A percentile compares a stretch with the other conserved stretches of the same genome.
Conservation (phyloP, 2,113 vertebrate species). For the Phylloscopus whistleri region DNA sequence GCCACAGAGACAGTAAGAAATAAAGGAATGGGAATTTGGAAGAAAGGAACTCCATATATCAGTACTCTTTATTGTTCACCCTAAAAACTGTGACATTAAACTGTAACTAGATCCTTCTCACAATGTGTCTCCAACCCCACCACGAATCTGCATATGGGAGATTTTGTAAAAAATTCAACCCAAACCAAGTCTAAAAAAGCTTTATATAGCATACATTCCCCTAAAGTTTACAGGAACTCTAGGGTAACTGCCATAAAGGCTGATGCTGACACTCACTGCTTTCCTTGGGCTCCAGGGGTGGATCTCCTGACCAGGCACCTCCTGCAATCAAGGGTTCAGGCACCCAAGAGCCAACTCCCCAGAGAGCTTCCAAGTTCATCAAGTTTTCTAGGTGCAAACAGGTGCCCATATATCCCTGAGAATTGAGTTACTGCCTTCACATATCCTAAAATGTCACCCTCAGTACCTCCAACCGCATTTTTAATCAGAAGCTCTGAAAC, state of each 20-base stretch:
- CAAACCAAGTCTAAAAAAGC: neutral
- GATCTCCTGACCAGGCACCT: neutral
- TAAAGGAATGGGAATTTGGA: neutral
- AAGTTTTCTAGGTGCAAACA: neutral
- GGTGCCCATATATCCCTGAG: neutral
- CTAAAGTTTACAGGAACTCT: neutral
- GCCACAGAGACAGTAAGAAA: neutral
- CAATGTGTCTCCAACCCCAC: neutral
- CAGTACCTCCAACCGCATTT: neutral
- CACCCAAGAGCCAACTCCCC: rapidly evolving
- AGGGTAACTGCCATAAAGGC: neutral
- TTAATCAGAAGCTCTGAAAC: conserved; percentile 19
- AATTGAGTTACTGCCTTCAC: neutral
- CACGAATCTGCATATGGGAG: neutral
- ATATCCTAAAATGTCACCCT: neutral
- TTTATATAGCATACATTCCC: neutral
- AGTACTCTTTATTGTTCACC: neutral
- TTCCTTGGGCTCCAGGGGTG: neutral
- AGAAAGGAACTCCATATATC: neutral
- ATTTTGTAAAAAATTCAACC: neutral
- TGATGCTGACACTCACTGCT: neutral
- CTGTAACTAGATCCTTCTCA: neutral
- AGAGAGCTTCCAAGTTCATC: neutral
- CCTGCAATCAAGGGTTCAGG: rapidly evolving
- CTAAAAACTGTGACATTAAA: neutral